phyloP scores from a whole-genome alignment of 1,140 invertebrate species.

The Holcopasites calliopsidis region DNA sequence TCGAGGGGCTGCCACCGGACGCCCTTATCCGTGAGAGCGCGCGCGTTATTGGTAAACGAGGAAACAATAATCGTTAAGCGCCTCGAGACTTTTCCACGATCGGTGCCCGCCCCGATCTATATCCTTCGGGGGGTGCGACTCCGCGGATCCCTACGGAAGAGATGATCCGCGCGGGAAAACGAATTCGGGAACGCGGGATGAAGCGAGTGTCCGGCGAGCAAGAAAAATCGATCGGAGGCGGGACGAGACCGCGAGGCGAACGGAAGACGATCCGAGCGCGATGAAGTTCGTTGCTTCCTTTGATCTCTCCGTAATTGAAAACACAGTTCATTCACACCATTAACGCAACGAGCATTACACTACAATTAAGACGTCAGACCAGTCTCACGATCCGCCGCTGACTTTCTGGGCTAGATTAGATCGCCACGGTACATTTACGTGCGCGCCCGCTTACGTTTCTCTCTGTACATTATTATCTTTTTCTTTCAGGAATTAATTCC shows the following conservation, averaged over 20 bases:
- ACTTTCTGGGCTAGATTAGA: slow-evolving; percentile 63
- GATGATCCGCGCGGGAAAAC: neutral
- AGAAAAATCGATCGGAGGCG: slow-evolving; percentile 18
- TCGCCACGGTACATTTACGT: slow-evolving; percentile 63
- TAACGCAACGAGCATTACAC: slow-evolving; percentile 65
- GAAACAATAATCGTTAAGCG: slow-evolving; percentile 11
- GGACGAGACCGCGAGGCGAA: slow-evolving; percentile 1
- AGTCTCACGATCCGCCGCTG: slow-evolving; percentile 63
- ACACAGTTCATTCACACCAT: slow-evolving; percentile 66
- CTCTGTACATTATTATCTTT: slow-evolving; percentile 53
- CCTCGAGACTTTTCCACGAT: neutral
- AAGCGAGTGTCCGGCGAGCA: too few species aligned
- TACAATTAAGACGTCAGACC: slow-evolving; percentile 66
- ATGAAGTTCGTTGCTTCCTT: slow-evolving; percentile 61
- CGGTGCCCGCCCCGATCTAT: neutral
- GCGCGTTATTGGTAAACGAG: slow-evolving; percentile 14
- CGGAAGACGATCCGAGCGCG: too few species aligned
- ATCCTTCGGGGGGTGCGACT: neutral
- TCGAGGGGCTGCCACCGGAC: neutral
- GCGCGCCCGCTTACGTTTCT: slow-evolving; percentile 38
- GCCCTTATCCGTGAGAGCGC: slow-evolving; percentile 18
- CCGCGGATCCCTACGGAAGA: neutral
- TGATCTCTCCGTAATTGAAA: slow-evolving; percentile 64
- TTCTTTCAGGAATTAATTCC: slow-evolving; percentile 52
- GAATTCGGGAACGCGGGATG: neutral